Conservation (phyloP, 2,888 invertebrate species). For the Pachycephus smyrnensis region DNA sequence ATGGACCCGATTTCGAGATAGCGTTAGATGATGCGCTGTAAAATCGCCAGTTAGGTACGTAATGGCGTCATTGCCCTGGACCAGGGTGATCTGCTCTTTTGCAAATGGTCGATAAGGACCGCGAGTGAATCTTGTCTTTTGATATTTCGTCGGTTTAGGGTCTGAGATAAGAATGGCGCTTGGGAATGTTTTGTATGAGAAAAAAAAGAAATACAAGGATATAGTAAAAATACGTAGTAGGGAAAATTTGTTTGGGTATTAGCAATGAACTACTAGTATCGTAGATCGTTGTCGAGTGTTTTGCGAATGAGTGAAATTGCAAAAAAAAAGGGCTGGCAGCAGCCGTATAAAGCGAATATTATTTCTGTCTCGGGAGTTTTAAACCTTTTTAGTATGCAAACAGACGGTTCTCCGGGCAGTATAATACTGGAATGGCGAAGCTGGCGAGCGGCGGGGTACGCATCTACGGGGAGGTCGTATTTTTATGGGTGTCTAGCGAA, state of each 20-base stretch:
- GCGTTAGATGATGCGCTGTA: slow-evolving; percentile 24
- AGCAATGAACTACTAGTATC: no score
- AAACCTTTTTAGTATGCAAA: slow-evolving; percentile 60
- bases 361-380: slow-evolving; percentile 55
- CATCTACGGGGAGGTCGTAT: slow-evolving; percentile 33
- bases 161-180: no score
- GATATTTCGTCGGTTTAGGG: no score
- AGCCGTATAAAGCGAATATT: slow-evolving; percentile 38
- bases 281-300: no score
- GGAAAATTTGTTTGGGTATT: no score
- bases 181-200: no score
- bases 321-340: not conserved
- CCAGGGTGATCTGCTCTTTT: no score
- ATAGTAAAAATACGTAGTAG: no score
- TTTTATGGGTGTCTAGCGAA: slow-evolving; percentile 37
- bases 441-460: slow-evolving; percentile 23
- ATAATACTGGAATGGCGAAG: slow-evolving; percentile 42
- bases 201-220: no score
- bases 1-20: slow-evolving; percentile 18
- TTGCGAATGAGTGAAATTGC: no score
- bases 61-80: not conserved
- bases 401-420: slow-evolving; percentile 51
- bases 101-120: no score
- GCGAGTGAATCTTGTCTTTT: no score
- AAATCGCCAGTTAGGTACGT: not conserved